Evolutionary conservation across 2,113 vertebrate species (phyloP).

Genomic region (Rissa tridactyla): DNA sequence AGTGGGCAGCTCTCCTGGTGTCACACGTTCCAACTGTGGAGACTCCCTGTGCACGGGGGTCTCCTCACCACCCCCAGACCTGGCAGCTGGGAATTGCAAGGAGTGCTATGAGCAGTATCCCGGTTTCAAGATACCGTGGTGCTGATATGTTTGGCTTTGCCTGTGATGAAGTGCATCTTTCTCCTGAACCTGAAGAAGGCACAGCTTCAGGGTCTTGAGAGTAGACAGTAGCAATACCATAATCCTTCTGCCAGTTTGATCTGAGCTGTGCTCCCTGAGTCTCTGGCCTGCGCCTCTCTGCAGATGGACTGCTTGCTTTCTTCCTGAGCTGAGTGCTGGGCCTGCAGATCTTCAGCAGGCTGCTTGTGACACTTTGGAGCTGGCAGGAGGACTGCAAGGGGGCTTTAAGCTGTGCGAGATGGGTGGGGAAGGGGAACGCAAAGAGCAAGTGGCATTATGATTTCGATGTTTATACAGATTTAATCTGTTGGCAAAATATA

Average conservation of each 20-base stretch:
- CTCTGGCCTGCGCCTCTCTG: neutral
- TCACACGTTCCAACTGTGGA: neutral
- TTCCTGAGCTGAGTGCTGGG: neutral
- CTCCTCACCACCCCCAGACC: accelerated
- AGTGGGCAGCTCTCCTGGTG: neutral
- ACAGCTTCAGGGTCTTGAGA: neutral
- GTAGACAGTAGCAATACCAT: neutral
- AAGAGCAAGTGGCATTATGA: neutral
- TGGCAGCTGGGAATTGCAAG: neutral
- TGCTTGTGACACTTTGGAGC: neutral
- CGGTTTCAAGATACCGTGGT: neutral
- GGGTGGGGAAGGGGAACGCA: neutral
- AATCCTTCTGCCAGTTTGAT: neutral
- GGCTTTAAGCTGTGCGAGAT: neutral
- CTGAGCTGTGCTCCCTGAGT: neutral
- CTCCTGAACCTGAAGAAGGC: neutral
- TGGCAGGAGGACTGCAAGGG: neutral
- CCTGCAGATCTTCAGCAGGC: neutral
- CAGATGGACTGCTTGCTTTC: neutral
- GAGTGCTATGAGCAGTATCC: neutral
- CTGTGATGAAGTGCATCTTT: neutral
- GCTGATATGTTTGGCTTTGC: neutral
- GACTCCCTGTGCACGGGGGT: accelerated
- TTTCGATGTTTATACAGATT: neutral
- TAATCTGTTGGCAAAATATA: constrained; percentile 23